Conservation (phyloP, 1,140 invertebrate genomes). For the Drosophila elegans region DNA sequence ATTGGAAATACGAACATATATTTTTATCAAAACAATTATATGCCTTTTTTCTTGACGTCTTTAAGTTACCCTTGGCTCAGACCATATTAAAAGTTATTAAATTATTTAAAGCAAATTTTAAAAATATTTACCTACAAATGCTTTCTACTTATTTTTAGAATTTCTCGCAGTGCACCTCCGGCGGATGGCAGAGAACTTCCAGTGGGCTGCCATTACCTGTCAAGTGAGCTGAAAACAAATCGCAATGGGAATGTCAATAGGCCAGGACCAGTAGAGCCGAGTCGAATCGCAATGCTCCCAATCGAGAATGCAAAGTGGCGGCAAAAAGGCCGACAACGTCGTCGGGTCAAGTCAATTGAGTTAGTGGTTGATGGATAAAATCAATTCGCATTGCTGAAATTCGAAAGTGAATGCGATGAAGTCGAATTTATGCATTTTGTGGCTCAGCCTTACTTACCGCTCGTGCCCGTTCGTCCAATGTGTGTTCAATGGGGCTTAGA, state of each 20-base stretch:
- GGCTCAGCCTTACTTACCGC: slow-evolving; percentile 17
- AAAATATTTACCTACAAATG: no score
- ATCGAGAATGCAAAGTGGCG: slow-evolving; percentile 79
- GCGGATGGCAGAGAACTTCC: slow-evolving; percentile 34
- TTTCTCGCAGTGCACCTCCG: neutral
- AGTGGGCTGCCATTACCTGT: slow-evolving; percentile 72
- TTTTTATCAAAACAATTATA: no score
- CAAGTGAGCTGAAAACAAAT: slow-evolving; percentile 82
- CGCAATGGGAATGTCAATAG: slow-evolving; percentile 80
- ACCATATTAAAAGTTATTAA: no score
- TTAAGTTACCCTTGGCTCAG: no score
- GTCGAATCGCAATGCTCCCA: slow-evolving; percentile 51
- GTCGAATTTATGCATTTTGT: slow-evolving; percentile 47
- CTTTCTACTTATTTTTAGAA: no score
- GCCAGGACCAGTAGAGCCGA: slow-evolving; percentile 51
- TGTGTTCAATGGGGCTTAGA: neutral
- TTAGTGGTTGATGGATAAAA: slow-evolving; percentile 58
- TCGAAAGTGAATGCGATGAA: slow-evolving; percentile 28
- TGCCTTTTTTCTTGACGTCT: no score
- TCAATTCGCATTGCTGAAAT: slow-evolving; percentile 43
- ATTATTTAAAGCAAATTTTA: no score
- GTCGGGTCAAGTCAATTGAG: slow-evolving; percentile 72
- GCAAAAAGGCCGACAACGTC: slow-evolving; percentile 63
- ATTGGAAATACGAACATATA: no score
- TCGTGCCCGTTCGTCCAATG: neutral